Percentiles rank a stretch among this genome's conserved stretches.
Conservation (phyloP, 2,797 vertebrate species). For the Anabacerthia variegaticeps region DNA sequence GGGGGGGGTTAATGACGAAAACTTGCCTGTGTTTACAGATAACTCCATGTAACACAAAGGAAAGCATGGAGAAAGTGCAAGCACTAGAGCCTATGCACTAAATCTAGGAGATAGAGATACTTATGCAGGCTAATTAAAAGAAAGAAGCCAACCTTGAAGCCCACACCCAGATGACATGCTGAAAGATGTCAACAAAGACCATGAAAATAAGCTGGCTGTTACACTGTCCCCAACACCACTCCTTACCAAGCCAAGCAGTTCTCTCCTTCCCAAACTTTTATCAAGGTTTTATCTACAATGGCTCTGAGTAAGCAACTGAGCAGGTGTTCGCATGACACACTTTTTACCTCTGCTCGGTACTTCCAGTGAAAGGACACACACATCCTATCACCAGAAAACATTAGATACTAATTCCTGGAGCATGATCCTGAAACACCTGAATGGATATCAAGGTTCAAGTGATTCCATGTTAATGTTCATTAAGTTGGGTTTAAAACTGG, state of each 20-base stretch:
- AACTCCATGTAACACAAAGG: neutral
- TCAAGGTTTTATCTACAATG: neutral
- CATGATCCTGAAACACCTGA: neutral
- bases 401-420: neutral
- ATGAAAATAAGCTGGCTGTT: neutral
- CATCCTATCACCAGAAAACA: neutral
- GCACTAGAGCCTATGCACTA: neutral
- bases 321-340: neutral
- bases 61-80: neutral
- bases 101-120: neutral
- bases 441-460: neutral
- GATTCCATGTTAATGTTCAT: neutral
- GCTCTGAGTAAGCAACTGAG: neutral
- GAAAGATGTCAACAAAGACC: neutral
- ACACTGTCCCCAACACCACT: neutral
- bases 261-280: neutral
- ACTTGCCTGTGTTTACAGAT: neutral
- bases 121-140: neutral
- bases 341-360: neutral
- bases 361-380: neutral
- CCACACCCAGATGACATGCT: neutral
- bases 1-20: neutral
- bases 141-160: neutral
- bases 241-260: neutral
- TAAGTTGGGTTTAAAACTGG: slow-evolving; percentile 2